These are phyloP conservation scores for Loris lydekkerianus DNA, from an alignment of 2,797 vertebrate genomes.

Conservation along the genomic window DNA sequence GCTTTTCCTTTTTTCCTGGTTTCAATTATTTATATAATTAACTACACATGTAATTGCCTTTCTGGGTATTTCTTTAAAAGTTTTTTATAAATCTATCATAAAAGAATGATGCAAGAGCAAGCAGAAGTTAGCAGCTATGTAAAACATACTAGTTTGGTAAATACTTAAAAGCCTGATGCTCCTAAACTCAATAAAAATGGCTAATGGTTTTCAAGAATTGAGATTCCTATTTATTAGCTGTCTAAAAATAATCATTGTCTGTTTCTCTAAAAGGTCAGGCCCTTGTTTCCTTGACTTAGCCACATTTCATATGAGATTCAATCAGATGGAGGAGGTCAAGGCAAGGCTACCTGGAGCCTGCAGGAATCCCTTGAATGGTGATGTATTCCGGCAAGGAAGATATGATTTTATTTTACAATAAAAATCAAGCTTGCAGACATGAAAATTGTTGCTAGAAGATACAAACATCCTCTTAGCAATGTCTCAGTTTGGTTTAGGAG, in stretches of 20 bases:
- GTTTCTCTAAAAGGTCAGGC: not conserved
- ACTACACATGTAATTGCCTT: not conserved
- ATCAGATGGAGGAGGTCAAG: not conserved
- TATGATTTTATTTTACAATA: not conserved
- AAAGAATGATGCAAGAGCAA: slow-evolving; percentile 15
- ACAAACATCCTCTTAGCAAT: not conserved
- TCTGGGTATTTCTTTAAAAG: not conserved
- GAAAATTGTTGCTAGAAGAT: not conserved
- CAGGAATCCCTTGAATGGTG: not conserved
- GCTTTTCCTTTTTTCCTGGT: not conserved
- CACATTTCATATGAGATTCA: not conserved
- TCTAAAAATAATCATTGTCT: not conserved
- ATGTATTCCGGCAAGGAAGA: not conserved
- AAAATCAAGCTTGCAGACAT: not conserved
- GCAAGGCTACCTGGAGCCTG: not conserved
- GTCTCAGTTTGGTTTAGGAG: not conserved
- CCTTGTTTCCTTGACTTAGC: not conserved
- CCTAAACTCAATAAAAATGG: not conserved
- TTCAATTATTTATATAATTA: not conserved
- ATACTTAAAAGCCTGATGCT: not conserved
- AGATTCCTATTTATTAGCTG: not conserved
- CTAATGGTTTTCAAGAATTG: not conserved
- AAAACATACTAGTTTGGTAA: not conserved
- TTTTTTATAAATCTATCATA: not conserved
- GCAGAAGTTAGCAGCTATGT: not conserved